These are phyloP conservation scores for Caenorhabditis japonica DNA, from an alignment of 2,888 invertebrate genomes.

Conservation along the genomic window DNA sequence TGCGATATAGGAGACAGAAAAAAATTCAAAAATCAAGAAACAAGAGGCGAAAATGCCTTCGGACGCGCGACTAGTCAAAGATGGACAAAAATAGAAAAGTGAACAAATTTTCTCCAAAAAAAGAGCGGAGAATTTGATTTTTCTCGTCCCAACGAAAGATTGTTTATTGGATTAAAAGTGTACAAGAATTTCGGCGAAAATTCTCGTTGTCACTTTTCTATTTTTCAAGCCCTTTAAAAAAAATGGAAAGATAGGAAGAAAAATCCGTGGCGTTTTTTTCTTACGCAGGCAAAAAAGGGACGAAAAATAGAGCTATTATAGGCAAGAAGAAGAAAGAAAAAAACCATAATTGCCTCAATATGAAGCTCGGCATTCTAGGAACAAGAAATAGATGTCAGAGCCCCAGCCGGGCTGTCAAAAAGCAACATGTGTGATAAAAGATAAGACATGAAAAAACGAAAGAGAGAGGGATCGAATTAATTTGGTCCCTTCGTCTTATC, in stretches of 20 bases:
- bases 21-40: not conserved
- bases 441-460: slow-evolving; percentile 33
- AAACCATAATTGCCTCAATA: not conserved
- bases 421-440: slow-evolving; percentile 32
- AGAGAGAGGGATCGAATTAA: slow-evolving; percentile 24
- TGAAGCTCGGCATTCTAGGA: not conserved
- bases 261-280: too few relatives aligned
- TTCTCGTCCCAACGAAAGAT: not conserved
- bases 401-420: not conserved
- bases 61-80: too few relatives aligned
- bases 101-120: not conserved
- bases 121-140: not conserved
- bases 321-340: slow-evolving; percentile 8
- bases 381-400: slow-evolving; percentile 7
- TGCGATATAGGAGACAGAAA: too few relatives aligned
- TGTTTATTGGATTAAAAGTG: slow-evolving; percentile 32
- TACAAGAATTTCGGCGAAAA: slow-evolving; percentile 18
- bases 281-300: slow-evolving; percentile 2
- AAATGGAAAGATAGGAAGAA: not conserved
- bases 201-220: too few relatives aligned
- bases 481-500: slow-evolving; percentile 27
- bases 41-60: too few relatives aligned
- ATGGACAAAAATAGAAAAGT: slow-evolving; percentile 13
- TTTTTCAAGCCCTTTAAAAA: not conserved
- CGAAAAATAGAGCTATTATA: slow-evolving; percentile 3